These are phyloP conservation scores for Pempheris klunzingeri DNA, from an alignment of 2,797 vertebrate genomes.

Conservation along the genomic window DNA sequence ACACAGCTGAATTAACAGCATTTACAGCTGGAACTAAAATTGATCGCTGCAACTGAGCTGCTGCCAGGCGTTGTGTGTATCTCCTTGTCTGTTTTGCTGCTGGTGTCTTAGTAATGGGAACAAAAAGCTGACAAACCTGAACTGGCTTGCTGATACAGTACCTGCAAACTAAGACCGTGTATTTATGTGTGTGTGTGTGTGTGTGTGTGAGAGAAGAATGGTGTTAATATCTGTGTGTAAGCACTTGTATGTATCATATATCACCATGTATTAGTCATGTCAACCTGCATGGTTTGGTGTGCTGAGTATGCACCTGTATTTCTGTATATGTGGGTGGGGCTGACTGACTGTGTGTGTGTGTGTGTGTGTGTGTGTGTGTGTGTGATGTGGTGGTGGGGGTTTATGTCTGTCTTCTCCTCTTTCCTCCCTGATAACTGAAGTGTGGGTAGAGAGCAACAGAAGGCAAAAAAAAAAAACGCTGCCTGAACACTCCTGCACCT, in stretches of 20 bases:
- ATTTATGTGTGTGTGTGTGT: slow-evolving; percentile 12
- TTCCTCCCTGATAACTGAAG: slow-evolving; percentile 29
- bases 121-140: slow-evolving; percentile 69
- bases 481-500: slow-evolving; percentile 23
- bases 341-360: slow-evolving; percentile 15
- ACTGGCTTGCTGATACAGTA: slow-evolving; percentile 31
- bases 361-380: neutral
- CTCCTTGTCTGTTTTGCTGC: slow-evolving; percentile 34
- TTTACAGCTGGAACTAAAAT: neutral
- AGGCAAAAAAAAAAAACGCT: neutral
- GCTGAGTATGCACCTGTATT: slow-evolving; percentile 53
- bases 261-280: slow-evolving; percentile 31
- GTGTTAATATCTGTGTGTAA: slow-evolving; percentile 13
- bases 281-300: slow-evolving; percentile 31
- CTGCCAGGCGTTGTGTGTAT: neutral
- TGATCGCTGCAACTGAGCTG: neutral
- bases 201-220: neutral
- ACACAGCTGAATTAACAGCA: neutral
- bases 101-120: slow-evolving; percentile 36
- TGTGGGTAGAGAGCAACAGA: slow-evolving; percentile 23
- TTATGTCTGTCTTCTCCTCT: slow-evolving; percentile 32
- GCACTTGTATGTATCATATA: slow-evolving; percentile 35
- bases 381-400: slow-evolving; percentile 26
- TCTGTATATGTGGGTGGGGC: slow-evolving; percentile 64
- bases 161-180: slow-evolving; percentile 13